A percentile compares a stretch with the other conserved stretches of the same genome.
Conservation (phyloP, 1,140 invertebrate genomes). For the Macrocentrus cingulum region DNA sequence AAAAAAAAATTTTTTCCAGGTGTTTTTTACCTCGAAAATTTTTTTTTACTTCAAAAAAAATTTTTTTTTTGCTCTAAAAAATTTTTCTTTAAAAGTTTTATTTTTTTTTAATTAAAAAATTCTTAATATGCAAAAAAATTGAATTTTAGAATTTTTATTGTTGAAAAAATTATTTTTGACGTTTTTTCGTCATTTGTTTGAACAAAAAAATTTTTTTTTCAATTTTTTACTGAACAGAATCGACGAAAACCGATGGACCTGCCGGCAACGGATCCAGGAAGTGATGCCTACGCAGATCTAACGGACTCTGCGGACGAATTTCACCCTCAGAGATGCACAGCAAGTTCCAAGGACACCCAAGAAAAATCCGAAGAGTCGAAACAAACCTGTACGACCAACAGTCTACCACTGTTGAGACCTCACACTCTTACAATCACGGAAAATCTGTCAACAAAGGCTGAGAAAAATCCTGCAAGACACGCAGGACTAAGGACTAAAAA, state of each 20-base stretch:
- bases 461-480: slow-evolving; percentile 55
- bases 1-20: background rate
- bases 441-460: slow-evolving; percentile 50
- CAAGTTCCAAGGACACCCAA: slow-evolving; percentile 10
- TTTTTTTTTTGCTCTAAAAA: background rate
- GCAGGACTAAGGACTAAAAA: slow-evolving; percentile 30
- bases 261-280: slow-evolving; percentile 61
- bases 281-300: slow-evolving; percentile 53
- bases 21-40: too few species aligned
- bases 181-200: background rate
- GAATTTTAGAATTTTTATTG: too few species aligned
- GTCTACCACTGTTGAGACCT: slow-evolving; percentile 45
- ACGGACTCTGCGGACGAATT: slow-evolving; percentile 59
- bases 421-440: slow-evolving; percentile 60
- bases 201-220: too few species aligned
- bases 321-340: slow-evolving; percentile 27
- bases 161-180: background rate
- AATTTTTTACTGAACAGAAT: slow-evolving; percentile 39
- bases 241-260: slow-evolving; percentile 54
- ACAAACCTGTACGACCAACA: slow-evolving; percentile 19
- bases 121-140: background rate
- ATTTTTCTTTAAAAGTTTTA: background rate
- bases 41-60: slow-evolving; percentile 3
- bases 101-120: background rate
- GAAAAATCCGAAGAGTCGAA: slow-evolving; percentile 8